Percentiles rank a stretch among this genome's conserved stretches.
Evolutionary conservation across 2,888 invertebrate species (phyloP).

Genomic region (Scaptomyza caliginosa): DNA sequence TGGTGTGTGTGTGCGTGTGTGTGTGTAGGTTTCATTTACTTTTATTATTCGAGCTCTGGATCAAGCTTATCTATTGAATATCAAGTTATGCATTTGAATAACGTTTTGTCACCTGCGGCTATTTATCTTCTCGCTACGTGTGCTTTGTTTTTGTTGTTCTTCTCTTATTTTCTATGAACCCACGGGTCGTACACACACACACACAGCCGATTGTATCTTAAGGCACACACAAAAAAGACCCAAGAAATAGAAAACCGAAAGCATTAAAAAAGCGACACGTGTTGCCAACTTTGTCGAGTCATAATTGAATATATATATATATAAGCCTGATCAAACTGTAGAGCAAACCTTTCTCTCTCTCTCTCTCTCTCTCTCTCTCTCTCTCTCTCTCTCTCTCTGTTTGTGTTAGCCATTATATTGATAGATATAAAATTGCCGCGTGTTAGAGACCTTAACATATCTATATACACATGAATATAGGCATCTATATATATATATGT

Average conservation of each 20-base stretch:
- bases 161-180: conserved; percentile 37
- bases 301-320: conserved; percentile 68
- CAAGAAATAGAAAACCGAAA: conserved; percentile 57
- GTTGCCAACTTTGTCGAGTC: conserved; percentile 70
- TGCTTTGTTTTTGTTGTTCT: conserved; percentile 21
- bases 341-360: conserved; percentile 7
- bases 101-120: conserved; percentile 73
- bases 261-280: conserved; percentile 60
- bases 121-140: conserved; percentile 57
- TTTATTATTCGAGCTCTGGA: conserved; percentile 60
- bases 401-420: conserved; percentile 10
- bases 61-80: conserved; percentile 75
- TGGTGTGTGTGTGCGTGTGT: not conserved
- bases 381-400: no score
- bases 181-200: conserved; percentile 53
- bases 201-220: conserved; percentile 16
- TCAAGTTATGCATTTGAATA: conserved; percentile 78
- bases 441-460: conserved; percentile 28
- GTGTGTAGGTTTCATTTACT: conserved; percentile 68
- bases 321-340: conserved; percentile 55
- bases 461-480: conserved; percentile 12
- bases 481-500: not conserved
- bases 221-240: conserved; percentile 1
- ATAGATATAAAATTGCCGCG: conserved; percentile 24
- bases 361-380: no score